A percentile compares a stretch with the other conserved stretches of the same genome.
Conservation (phyloP, 1,140 invertebrate genomes). For the Pseudomyrmex gracilis region DNA sequence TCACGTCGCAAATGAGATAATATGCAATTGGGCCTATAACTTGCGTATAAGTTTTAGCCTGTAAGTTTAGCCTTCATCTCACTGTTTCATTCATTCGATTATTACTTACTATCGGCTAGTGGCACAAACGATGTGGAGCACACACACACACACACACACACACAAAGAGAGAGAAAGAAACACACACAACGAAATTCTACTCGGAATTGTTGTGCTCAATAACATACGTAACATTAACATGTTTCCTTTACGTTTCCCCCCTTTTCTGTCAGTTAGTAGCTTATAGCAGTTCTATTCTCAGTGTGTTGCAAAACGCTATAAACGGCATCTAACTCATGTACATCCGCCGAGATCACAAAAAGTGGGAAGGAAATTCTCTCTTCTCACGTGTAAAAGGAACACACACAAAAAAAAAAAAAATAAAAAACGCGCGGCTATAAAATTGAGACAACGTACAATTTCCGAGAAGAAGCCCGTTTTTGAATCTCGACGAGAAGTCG, state of each 20-base stretch:
- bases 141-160: no score
- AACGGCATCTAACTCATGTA: conserved; percentile 48
- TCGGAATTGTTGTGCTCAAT: conserved; percentile 42
- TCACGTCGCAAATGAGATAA: not conserved
- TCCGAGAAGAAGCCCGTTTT: conserved; percentile 42
- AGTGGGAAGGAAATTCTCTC: not conserved
- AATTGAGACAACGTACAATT: conserved; percentile 44
- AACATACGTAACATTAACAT: conserved; percentile 41
- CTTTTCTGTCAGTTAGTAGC: conserved; percentile 14
- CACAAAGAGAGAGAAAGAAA: no score
- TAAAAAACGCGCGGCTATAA: conserved; percentile 24
- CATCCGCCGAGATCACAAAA: conserved; percentile 10
- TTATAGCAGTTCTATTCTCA: conserved; percentile 40
- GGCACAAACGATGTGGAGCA: no score
- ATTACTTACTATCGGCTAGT: no score
- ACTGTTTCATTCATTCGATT: not conserved
- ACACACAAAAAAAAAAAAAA: no score
- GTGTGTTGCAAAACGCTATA: conserved; percentile 55
- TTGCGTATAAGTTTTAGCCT: conserved; percentile 28
- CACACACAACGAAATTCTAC: conserved; percentile 36
- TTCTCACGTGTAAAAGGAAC: conserved; percentile 39
- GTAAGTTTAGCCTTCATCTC: conserved; percentile 18
- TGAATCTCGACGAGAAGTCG: conserved; percentile 30
- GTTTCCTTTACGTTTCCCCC: conserved; percentile 3
- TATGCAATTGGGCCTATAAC: conserved; percentile 52